A percentile compares a stretch with the other conserved stretches of the same genome.
Evolutionary conservation across 2,888 invertebrate species (phyloP).

Genomic region (Strigamia crassipes): DNA sequence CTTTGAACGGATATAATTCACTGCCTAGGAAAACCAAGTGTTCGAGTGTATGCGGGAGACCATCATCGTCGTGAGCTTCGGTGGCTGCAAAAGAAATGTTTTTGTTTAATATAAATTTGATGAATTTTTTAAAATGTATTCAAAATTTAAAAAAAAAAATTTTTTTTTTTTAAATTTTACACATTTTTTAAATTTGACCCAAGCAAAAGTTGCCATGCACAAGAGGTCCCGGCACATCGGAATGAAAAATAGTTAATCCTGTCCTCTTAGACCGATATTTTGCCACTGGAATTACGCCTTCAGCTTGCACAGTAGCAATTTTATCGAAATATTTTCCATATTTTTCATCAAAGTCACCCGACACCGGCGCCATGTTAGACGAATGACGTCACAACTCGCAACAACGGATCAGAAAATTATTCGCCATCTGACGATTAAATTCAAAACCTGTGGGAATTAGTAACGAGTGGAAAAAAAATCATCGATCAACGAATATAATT

Average conservation of each 20-base stretch:
- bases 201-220: slow-evolving; percentile 86
- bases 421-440: no score
- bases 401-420: no score
- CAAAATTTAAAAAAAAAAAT: no score
- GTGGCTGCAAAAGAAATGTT: slow-evolving; percentile 68
- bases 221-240: slow-evolving; percentile 86
- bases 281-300: slow-evolving; percentile 74
- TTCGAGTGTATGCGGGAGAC: slow-evolving; percentile 88
- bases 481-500: no score
- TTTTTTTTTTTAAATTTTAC: slow-evolving; percentile 55
- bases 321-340: not conserved
- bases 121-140: no score
- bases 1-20: slow-evolving; percentile 83
- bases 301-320: slow-evolving; percentile 62
- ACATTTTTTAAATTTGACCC: slow-evolving; percentile 65
- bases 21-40: slow-evolving; percentile 90
- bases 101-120: not conserved
- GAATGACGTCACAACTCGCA: not conserved
- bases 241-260: slow-evolving; percentile 79
- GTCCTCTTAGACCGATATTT: slow-evolving; percentile 79
- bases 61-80: slow-evolving; percentile 89
- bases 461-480: no score
- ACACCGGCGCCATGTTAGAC: not conserved
- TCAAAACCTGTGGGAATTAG: no score
- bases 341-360: not conserved